A percentile compares a stretch with the other conserved stretches of the same genome.
Conservation (phyloP, 2,888 invertebrate species). For the Athetis lepigone region DNA sequence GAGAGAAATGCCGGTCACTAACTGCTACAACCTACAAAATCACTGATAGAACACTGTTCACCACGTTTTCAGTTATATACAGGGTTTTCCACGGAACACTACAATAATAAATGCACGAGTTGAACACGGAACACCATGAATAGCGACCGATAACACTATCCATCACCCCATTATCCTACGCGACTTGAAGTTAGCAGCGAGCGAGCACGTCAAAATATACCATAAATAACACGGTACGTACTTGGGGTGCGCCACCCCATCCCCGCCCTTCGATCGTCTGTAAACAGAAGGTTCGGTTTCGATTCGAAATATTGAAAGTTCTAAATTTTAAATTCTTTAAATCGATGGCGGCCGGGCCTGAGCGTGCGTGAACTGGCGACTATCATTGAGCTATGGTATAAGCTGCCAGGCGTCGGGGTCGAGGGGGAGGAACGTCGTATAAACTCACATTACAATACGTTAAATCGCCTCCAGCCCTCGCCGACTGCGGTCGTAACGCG, state of each 20-base stretch:
- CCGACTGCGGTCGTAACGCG: slow-evolving; percentile 75
- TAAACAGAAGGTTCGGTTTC: slow-evolving; percentile 71
- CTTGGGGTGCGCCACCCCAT: slow-evolving; percentile 79
- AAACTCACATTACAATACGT: slow-evolving; percentile 83
- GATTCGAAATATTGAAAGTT: slow-evolving; percentile 71
- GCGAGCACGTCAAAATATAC: slow-evolving; percentile 89
- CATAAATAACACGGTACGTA: slow-evolving; percentile 87
- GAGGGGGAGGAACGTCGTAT: slow-evolving; percentile 72
- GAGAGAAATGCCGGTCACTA: slow-evolving; percentile 74
- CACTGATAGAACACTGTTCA: slow-evolving; percentile 70
- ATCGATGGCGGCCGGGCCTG: slow-evolving; percentile 73
- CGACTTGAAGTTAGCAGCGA: slow-evolving; percentile 88
- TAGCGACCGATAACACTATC: slow-evolving; percentile 89
- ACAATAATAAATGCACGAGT: slow-evolving; percentile 79
- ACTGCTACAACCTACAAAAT: slow-evolving; percentile 59
- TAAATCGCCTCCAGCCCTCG: slow-evolving; percentile 82
- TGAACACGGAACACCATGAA: slow-evolving; percentile 82
- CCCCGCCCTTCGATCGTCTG: slow-evolving; percentile 76
- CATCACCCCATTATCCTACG: slow-evolving; percentile 88
- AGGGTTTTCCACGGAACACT: slow-evolving; percentile 79
- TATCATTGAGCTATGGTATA: slow-evolving; percentile 71
- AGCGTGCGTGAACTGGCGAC: slow-evolving; percentile 68
- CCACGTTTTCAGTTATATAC: slow-evolving; percentile 67
- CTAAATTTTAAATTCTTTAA: slow-evolving; percentile 68
- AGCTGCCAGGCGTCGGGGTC: slow-evolving; percentile 67